Evolutionary conservation across 2,888 invertebrate genomes (phyloP).

Genomic region (Stegophylla sp.): DNA sequence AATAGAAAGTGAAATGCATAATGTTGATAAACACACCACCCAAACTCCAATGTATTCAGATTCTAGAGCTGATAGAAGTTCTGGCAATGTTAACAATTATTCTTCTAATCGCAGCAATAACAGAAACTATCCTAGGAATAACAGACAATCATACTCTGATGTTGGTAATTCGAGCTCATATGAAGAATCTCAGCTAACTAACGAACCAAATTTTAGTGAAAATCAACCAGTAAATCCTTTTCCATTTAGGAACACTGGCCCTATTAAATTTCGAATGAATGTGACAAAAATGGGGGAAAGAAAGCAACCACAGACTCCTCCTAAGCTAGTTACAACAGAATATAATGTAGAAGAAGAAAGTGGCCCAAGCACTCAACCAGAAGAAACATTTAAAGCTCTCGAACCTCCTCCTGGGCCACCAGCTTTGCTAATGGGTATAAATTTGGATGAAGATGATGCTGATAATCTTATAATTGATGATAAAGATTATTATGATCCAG

Average conservation of each 20-base stretch:
- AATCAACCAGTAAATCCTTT: constrained; percentile 58
- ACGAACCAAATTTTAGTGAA: constrained; percentile 50
- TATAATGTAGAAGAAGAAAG: constrained; percentile 54
- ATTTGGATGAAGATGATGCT: constrained; percentile 45
- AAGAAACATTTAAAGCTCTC: constrained; percentile 63
- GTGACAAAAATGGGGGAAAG: constrained; percentile 52
- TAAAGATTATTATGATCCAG: constrained; percentile 57
- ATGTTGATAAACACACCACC: constrained; percentile 44
- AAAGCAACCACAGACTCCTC: constrained; percentile 45
- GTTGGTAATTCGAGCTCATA: constrained; percentile 43
- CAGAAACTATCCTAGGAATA: constrained; percentile 43
- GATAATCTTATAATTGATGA: constrained; percentile 56
- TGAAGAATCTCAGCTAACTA: constrained; percentile 47
- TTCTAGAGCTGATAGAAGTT: constrained; percentile 41
- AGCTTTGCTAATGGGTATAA: constrained; percentile 61
- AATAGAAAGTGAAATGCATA: constrained; percentile 37
- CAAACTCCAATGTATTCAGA: constrained; percentile 57
- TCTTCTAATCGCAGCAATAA: constrained; percentile 49
- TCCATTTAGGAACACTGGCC: constrained; percentile 60
- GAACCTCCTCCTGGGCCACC: constrained; percentile 67
- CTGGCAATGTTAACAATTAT: constrained; percentile 44
- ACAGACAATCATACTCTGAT: constrained; percentile 12
- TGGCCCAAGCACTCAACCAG: constrained; percentile 58
- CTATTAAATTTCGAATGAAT: constrained; percentile 61
- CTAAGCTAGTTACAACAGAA: constrained; percentile 45